Evolutionary conservation across 1,140 invertebrate species (phyloP).

Genomic region (Drosophila bipectinata): DNA sequence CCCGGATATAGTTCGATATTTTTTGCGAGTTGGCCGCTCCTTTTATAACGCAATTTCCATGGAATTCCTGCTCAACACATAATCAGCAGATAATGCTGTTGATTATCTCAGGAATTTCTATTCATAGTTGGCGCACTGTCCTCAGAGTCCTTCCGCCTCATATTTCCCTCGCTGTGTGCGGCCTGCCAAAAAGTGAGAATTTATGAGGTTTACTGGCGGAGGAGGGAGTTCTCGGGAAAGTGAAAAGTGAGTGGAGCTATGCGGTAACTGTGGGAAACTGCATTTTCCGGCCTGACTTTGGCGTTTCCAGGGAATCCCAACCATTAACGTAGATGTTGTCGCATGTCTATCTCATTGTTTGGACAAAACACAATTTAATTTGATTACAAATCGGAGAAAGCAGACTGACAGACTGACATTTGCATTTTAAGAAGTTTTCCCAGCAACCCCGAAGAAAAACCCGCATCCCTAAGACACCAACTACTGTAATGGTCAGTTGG

Average conservation of each 20-base stretch:
- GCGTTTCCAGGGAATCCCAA: conserved; percentile 27
- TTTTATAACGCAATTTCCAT: conserved; percentile 69
- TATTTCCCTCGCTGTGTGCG: conserved; percentile 68
- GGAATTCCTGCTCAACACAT: conserved; percentile 68
- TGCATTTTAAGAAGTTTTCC: conserved; percentile 39
- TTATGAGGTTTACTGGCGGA: conserved; percentile 37
- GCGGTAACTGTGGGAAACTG: conserved; percentile 44
- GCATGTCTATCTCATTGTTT: conserved; percentile 36
- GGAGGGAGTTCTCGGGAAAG: conserved; percentile 25
- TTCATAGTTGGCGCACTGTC: conserved; percentile 59
- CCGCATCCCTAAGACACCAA: conserved; percentile 39
- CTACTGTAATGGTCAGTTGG: conserved; percentile 38
- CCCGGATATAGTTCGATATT: conserved; percentile 78
- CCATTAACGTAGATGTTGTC: conserved; percentile 36
- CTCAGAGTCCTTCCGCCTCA: conserved; percentile 62
- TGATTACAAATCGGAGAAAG: conserved; percentile 61
- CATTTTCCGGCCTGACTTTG: conserved; percentile 32
- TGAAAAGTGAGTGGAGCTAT: conserved; percentile 29
- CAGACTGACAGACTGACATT: conserved; percentile 16
- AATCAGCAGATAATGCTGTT: conserved; percentile 75
- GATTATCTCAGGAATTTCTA: conserved; percentile 78
- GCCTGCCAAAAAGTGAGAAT: conserved; percentile 55
- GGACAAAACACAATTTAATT: conserved; percentile 62
- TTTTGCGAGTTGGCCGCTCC: conserved; percentile 58
- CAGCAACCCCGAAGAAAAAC: conserved; percentile 33